A percentile compares a stretch with the other conserved stretches of the same genome.
Conservation (phyloP, 2,113 vertebrate species). For the Nesoenas mayeri region DNA sequence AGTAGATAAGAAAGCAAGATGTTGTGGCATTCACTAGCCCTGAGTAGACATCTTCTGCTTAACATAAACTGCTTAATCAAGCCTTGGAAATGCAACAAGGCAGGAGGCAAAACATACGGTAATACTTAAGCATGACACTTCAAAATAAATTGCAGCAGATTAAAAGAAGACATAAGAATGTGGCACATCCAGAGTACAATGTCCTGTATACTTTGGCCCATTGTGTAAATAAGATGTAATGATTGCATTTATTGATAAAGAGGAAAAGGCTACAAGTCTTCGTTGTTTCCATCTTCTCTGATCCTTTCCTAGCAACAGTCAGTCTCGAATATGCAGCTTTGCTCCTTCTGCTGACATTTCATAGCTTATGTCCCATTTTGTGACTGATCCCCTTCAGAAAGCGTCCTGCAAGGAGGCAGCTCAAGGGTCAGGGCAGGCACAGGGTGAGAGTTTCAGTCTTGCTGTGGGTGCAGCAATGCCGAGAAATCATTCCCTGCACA, state of each 20-base stretch:
- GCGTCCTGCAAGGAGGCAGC: rapidly evolving
- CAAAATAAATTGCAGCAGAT: neutral
- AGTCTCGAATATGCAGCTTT: neutral
- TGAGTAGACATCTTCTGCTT: neutral
- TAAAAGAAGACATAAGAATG: neutral
- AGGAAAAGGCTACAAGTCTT: neutral
- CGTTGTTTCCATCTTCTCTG: neutral
- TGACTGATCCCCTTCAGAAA: neutral
- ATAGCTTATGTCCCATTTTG: neutral
- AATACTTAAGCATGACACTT: neutral
- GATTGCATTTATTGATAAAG: neutral
- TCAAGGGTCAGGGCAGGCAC: neutral
- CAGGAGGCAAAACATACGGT: neutral
- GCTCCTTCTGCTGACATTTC: neutral
- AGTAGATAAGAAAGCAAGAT: neutral
- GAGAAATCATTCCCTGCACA: neutral
- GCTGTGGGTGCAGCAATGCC: neutral
- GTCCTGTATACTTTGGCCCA: neutral
- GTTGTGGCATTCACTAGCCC: neutral
- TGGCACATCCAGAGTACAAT: neutral
- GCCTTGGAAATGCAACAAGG: neutral
- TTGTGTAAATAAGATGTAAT: neutral
- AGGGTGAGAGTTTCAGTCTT: neutral
- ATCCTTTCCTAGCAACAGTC: neutral
- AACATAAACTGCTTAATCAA: neutral